Conservation (phyloP, 2,888 invertebrate species). For the Labia minor region DNA sequence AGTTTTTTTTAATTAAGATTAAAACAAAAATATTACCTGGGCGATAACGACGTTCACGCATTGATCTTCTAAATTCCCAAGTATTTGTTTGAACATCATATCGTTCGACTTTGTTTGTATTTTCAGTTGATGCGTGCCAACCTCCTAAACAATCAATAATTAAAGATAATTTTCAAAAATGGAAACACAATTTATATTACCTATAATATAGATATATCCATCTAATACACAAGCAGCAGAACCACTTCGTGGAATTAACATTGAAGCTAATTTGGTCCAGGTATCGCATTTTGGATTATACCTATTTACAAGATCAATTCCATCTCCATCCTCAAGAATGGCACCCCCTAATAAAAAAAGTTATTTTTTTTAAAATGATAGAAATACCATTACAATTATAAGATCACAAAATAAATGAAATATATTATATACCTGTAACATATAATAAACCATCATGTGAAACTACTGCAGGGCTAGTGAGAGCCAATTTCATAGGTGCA, state of each 20-base stretch:
- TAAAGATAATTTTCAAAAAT: background rate
- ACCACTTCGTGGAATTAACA: slow-evolving; percentile 41
- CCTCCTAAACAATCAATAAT: slow-evolving; percentile 35
- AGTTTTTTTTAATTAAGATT: too few species aligned
- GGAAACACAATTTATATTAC: slow-evolving; percentile 31
- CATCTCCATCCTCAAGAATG: slow-evolving; percentile 41
- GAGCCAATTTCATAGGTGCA: slow-evolving; percentile 38
- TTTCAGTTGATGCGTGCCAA: slow-evolving; percentile 42
- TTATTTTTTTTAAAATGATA: background rate
- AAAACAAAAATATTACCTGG: too few species aligned
- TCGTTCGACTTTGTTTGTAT: slow-evolving; percentile 41
- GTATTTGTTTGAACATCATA: slow-evolving; percentile 36
- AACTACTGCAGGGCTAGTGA: slow-evolving; percentile 40
- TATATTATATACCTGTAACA: slow-evolving; percentile 35
- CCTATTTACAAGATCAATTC: slow-evolving; percentile 38
- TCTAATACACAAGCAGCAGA: slow-evolving; percentile 40
- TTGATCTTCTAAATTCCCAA: slow-evolving; percentile 37
- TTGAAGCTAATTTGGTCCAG: slow-evolving; percentile 39
- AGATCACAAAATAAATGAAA: background rate
- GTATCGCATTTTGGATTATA: slow-evolving; percentile 37
- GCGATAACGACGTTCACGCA: slow-evolving; percentile 39
- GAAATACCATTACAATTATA: background rate
- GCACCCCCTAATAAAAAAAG: slow-evolving; percentile 35
- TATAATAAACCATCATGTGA: slow-evolving; percentile 38
- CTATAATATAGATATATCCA: slow-evolving; percentile 39